Evolutionary conservation across 2,113 vertebrate species (phyloP).

Genomic region (Pseudorasbora parva): DNA sequence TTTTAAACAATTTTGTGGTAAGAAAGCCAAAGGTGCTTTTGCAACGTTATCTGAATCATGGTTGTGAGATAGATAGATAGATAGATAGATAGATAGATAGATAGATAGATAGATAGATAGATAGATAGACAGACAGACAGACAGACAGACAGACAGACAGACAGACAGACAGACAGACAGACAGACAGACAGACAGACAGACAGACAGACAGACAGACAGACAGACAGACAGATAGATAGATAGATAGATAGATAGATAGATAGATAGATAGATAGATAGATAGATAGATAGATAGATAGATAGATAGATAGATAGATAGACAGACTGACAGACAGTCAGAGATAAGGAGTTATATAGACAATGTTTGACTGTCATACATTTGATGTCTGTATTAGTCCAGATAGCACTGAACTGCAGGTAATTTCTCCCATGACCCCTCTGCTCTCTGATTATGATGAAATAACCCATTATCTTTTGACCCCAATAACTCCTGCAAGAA

Average conservation of each 20-base stretch:
- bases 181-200: conserved; percentile 15
- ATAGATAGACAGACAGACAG: conserved; percentile 19
- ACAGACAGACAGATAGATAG: conserved; percentile 21
- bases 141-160: conserved; percentile 10
- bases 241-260: conserved; percentile 21
- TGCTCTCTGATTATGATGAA: conserved; percentile 51
- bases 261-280: conserved; percentile 9
- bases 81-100: conserved; percentile 16
- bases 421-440: conserved; percentile 42
- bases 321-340: no score
- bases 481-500: conserved; percentile 47
- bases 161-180: conserved; percentile 18
- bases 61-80: not conserved
- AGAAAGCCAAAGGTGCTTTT: not conserved
- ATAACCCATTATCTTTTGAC: conserved; percentile 48
- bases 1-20: conserved; percentile 5
- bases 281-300: conserved; percentile 21
- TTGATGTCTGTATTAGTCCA: conserved; percentile 29
- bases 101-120: conserved; percentile 18
- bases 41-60: not conserved
- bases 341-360: not conserved
- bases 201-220: no score
- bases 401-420: conserved; percentile 7
- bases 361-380: conserved; percentile 30
- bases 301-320: conserved; percentile 21